Conservation (phyloP, 92 coral and sea anemone species). For the Diadumene lineata region DNA sequence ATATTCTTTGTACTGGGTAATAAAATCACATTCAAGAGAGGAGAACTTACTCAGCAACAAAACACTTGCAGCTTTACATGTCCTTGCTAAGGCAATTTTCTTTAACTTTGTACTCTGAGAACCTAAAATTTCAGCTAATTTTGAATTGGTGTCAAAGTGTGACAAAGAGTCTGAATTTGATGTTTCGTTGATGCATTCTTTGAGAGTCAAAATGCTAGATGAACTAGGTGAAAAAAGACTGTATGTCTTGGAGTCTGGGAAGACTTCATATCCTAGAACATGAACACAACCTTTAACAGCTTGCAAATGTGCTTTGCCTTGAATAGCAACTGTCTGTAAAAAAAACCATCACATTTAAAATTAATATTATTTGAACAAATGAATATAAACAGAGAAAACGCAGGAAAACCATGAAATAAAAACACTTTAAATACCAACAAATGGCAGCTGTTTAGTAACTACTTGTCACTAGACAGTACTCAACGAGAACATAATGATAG, state of each 20-base stretch:
- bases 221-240: constrained; percentile 52
- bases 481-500: no score
- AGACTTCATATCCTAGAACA: constrained; percentile 40
- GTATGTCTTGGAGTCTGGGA: constrained; percentile 26
- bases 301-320: constrained; percentile 42
- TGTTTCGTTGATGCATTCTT: constrained; percentile 29
- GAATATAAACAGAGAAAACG: no score
- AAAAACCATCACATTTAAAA: background rate
- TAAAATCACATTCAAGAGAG: constrained; percentile 40
- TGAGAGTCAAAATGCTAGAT: constrained; percentile 45
- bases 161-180: background rate
- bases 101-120: constrained; percentile 21
- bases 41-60: constrained; percentile 35
- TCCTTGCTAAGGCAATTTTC: constrained; percentile 35
- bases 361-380: no score
- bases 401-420: no score
- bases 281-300: constrained; percentile 37
- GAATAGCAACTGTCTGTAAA: constrained; percentile 48
- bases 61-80: constrained; percentile 46
- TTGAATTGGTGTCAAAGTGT: constrained; percentile 1
- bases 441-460: no score
- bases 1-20: constrained; percentile 40
- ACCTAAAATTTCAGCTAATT: background rate
- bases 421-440: no score
- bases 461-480: no score